Evolutionary conservation across 2,888 invertebrate genomes (phyloP).

Genomic region (Conistra vaccinii): DNA sequence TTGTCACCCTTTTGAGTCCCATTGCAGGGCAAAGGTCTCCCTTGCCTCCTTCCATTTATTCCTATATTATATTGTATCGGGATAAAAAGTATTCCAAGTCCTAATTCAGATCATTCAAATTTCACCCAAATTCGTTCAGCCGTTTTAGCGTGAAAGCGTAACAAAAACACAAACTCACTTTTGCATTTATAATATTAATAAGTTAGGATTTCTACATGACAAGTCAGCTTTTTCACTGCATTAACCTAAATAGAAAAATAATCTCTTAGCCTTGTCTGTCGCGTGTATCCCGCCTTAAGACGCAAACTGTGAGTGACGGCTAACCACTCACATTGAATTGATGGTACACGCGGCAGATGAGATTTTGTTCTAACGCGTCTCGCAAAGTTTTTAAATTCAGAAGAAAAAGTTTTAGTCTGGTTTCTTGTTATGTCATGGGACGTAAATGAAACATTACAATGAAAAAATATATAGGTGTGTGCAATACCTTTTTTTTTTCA

Average conservation of each 20-base stretch:
- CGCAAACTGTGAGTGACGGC: slow-evolving; percentile 35
- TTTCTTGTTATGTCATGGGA: slow-evolving; percentile 12
- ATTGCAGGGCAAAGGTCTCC: too few species aligned
- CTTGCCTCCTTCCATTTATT: too few species aligned
- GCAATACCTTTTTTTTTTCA: too few species aligned
- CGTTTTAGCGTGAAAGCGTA: too few species aligned
- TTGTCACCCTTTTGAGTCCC: background rate
- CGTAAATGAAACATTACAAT: background rate
- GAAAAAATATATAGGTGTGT: background rate
- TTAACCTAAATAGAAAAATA: background rate
- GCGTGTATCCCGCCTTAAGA: slow-evolving; percentile 8
- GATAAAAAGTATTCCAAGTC: too few species aligned
- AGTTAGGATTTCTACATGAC: too few species aligned
- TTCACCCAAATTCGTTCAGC: too few species aligned
- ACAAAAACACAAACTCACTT: too few species aligned
- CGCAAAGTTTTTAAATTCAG: slow-evolving; percentile 25
- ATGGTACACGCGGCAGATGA: slow-evolving; percentile 16
- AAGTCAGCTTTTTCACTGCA: background rate
- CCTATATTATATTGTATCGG: too few species aligned
- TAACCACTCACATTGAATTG: slow-evolving; percentile 24
- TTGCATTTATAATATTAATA: too few species aligned
- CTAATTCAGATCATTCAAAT: too few species aligned
- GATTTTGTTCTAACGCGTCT: slow-evolving; percentile 26
- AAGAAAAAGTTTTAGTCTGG: slow-evolving; percentile 10
- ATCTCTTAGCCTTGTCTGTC: slow-evolving; percentile 1